phyloP scores from a whole-genome alignment of 2,888 invertebrate genomes.

The Ophioninae sp. region DNA sequence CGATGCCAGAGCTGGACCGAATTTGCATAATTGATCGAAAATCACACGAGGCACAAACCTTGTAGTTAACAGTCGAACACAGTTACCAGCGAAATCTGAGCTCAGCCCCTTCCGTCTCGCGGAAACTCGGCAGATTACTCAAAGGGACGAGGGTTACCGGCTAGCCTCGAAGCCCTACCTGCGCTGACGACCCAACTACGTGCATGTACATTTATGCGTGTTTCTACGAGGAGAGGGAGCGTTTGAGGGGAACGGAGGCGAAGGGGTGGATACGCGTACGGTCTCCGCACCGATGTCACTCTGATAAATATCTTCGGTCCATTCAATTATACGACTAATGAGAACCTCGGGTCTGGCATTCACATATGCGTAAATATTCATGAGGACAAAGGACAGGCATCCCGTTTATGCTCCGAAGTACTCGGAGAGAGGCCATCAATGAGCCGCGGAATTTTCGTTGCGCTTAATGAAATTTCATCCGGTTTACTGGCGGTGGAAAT shows the following conservation, averaged over 20 bases:
- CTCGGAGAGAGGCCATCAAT: slow-evolving; percentile 14
- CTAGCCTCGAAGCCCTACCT: neutral
- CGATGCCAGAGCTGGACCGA: slow-evolving; percentile 24
- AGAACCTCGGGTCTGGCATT: slow-evolving; percentile 6
- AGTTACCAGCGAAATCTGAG: slow-evolving; percentile 43
- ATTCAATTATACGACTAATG: slow-evolving; percentile 51
- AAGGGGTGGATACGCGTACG: neutral
- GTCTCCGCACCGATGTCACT: neutral
- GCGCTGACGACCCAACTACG: neutral
- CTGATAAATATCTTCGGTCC: slow-evolving; percentile 43
- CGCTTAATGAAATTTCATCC: slow-evolving; percentile 37
- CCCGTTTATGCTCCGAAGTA: slow-evolving; percentile 1
- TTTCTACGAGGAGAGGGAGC: neutral
- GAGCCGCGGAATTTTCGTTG: slow-evolving; percentile 37
- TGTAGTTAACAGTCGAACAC: slow-evolving; percentile 54
- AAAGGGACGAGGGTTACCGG: slow-evolving; percentile 39
- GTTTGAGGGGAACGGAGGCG: too few relatives aligned
- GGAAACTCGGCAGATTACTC: slow-evolving; percentile 29
- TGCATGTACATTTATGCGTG: slow-evolving; percentile 4
- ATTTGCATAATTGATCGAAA: slow-evolving; percentile 63
- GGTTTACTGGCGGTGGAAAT: slow-evolving; percentile 21
- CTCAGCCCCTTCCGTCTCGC: neutral
- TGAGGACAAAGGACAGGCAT: slow-evolving; percentile 17
- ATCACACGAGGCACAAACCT: slow-evolving; percentile 51
- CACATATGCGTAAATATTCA: neutral